Conservation (phyloP, 2,888 invertebrate species). For the Heteropelma amictum region DNA sequence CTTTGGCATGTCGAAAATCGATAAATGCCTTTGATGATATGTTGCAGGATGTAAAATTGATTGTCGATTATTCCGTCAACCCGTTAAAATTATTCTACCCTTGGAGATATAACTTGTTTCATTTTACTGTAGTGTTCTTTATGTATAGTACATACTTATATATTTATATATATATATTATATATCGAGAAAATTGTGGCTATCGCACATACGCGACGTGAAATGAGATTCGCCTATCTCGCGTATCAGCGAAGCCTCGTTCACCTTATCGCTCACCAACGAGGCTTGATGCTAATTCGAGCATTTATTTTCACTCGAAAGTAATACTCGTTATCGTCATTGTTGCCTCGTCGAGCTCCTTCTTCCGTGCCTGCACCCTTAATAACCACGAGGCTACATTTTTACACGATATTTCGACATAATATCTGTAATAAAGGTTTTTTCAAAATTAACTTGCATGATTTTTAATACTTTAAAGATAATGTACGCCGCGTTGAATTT, state of each 20-base stretch:
- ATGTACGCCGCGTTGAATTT: too few species aligned
- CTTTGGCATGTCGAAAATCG: background rate
- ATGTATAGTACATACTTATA: background rate
- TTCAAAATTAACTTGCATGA: too few species aligned
- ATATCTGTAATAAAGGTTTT: too few species aligned
- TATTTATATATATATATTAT: background rate
- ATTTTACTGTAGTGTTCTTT: background rate
- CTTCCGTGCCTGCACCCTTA: conserved; percentile 1
- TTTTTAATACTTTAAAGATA: too few species aligned
- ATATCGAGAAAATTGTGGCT: conserved; percentile 11
- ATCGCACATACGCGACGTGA: conserved; percentile 41
- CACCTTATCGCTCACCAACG: conserved; percentile 66
- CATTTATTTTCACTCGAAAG: conserved; percentile 69
- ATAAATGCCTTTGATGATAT: background rate
- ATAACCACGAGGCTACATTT: too few species aligned
- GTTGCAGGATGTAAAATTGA: conserved; percentile 33
- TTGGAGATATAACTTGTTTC: background rate
- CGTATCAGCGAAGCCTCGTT: conserved; percentile 63
- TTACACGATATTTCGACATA: too few species aligned
- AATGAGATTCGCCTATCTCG: conserved; percentile 71
- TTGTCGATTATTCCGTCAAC: conserved; percentile 41
- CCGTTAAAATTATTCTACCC: conserved; percentile 45
- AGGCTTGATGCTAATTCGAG: conserved; percentile 71
- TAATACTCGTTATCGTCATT: conserved; percentile 59
- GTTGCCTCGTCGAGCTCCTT: conserved; percentile 25